Conservation (phyloP, 2,888 invertebrate species). For the Morinoia aosen region DNA sequence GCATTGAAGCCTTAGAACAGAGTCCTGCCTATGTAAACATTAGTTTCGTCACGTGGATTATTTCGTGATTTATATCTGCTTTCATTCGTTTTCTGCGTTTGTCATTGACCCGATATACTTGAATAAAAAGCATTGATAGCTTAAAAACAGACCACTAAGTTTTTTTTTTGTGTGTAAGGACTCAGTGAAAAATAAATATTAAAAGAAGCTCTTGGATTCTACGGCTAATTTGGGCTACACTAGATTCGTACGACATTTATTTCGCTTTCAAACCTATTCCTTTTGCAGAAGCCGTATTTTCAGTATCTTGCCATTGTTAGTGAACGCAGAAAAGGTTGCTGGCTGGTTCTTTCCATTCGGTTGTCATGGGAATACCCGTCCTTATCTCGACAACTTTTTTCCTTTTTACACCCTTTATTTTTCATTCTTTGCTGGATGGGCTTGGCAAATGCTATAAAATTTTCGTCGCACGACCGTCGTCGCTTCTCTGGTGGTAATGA, state of each 20-base stretch:
- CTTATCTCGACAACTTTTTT: constrained; percentile 30
- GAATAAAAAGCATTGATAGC: background rate
- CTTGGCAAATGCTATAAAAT: constrained; percentile 50
- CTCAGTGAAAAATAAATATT: background rate
- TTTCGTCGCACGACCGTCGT: constrained; percentile 30
- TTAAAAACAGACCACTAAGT: background rate
- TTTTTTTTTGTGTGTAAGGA: background rate
- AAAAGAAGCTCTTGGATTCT: background rate
- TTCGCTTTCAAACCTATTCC: background rate
- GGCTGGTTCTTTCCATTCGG: constrained; percentile 24
- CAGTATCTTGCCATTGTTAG: constrained; percentile 34
- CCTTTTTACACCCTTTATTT: background rate
- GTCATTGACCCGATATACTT: background rate
- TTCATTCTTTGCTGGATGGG: constrained; percentile 22
- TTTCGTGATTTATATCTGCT: background rate
- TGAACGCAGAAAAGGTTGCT: constrained; percentile 20
- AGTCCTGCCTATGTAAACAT: background rate
- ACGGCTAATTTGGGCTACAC: background rate
- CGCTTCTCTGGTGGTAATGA: constrained; percentile 38
- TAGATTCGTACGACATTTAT: background rate
- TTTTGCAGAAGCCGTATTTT: background rate
- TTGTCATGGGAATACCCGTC: constrained; percentile 45
- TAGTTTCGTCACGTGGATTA: background rate
- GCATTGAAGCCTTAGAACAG: background rate
- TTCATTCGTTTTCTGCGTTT: background rate